Base-by-base conservation (phyloP, 2,888 invertebrate genomes). In the Folsomia manolachei region DNA sequence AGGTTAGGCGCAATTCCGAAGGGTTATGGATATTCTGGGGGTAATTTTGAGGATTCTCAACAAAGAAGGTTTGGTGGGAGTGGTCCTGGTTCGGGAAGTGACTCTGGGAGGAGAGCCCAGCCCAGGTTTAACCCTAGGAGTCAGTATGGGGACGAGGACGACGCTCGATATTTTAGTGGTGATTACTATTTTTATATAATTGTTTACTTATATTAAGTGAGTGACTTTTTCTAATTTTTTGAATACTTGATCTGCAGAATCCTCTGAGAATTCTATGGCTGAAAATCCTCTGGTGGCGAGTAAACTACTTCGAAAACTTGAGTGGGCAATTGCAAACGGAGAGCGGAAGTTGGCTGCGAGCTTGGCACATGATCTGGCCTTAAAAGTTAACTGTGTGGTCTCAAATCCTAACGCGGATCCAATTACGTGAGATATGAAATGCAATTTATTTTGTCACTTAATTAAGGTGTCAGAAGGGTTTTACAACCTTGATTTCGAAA, bases 241-340 rank as follows among this genome's bases (percentile, higher is more conserved):
- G 26, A 39, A 19, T 66, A 27, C 2, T n/a, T 19, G 9, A 19
- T 39, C 19, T 27, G 19, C 1, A 51, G 39, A 27, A 14, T 21
- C 24, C 27, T n/a, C 21, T 18, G 64, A 21, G 25, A 63, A 39
- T 14, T 39, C 21, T 14, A 53, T 18, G 1, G 23, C 27, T 9
- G 56, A 65, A 26, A 64, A 72, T n/a, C 88, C 88, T 1, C 82
- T 88, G 76, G 88, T 88, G 71, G 87, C 89, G 67, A 89, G 88
- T 83, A 85, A 87, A 81, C 83, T 91, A 77, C 85, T 93, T 79
- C 87, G 88, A 82, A 87, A 90, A 83, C 85, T 94, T 69, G 93
- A 93, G 84, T 87, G 87, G 70, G 90, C 93, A 1, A 93, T 94
- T 81, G 89, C 90, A 1, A 88, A 88, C 82, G 93, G 93, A 7